Percentiles rank a stretch among this genome's conserved stretches.
Evolutionary conservation across 37 sponge, comb jelly and placozoan species (phyloP).

Genomic region (Chondrosia reniformis): DNA sequence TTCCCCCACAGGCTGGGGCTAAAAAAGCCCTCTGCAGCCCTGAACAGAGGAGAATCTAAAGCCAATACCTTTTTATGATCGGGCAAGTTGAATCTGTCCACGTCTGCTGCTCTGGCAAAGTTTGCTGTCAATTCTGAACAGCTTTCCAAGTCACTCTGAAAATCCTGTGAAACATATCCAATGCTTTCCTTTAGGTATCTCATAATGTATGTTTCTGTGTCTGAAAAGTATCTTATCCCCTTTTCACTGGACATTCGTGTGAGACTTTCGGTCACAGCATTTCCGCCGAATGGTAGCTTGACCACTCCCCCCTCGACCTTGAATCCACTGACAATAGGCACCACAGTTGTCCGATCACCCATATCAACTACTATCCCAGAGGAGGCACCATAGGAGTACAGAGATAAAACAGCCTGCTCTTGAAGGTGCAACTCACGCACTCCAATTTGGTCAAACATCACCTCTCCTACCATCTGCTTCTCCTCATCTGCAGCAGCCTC

Average conservation of each 20-base stretch:
- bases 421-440: constrained; percentile 50
- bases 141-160: constrained; percentile 20
- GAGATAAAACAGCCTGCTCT: constrained; percentile 66
- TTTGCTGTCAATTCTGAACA: constrained; percentile 25
- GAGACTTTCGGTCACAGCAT: constrained; percentile 62
- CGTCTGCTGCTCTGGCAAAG: constrained; percentile 47
- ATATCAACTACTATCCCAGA: constrained; percentile 76
- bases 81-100: constrained; percentile 65
- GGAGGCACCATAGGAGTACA: constrained; percentile 75
- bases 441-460: constrained; percentile 27
- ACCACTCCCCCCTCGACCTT: constrained; percentile 49
- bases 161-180: constrained; percentile 59
- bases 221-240: constrained; percentile 78
- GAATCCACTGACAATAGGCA: constrained; percentile 72
- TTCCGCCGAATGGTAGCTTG: constrained; percentile 61
- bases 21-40: constrained; percentile 71
- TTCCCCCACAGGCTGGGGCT: constrained; percentile 60
- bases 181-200: constrained; percentile 69
- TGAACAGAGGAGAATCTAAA: constrained; percentile 49
- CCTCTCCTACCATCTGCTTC: constrained; percentile 15
- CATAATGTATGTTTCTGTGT: constrained; percentile 66
- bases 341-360: constrained; percentile 71
- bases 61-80: constrained; percentile 58
- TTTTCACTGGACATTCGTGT: constrained; percentile 49
- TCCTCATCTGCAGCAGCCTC: constrained; percentile 34